A percentile compares a stretch with the other conserved stretches of the same genome.
phyloP scores from a whole-genome alignment of 2,888 invertebrate genomes.

The Apodemia duryi region DNA sequence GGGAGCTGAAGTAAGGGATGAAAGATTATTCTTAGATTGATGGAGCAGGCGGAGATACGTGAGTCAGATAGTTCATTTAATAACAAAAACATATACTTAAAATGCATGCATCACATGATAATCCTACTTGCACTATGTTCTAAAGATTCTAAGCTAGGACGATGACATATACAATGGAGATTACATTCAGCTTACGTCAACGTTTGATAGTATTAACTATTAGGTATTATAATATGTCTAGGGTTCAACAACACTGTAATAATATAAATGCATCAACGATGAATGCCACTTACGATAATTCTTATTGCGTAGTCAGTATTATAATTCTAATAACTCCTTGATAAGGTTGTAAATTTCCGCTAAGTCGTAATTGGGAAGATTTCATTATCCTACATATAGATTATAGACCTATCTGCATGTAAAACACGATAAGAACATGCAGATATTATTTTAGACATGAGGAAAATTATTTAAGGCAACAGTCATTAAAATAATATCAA shows the following conservation, averaged over 20 bases:
- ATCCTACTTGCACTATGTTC: background rate
- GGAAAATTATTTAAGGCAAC: background rate
- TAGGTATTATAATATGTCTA: constrained; percentile 36
- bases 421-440: background rate
- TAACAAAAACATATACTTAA: no score
- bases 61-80: no score
- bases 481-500: no score
- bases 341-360: constrained; percentile 6
- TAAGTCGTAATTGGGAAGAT: background rate
- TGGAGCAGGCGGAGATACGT: no score
- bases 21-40: no score
- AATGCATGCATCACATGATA: background rate
- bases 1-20: no score
- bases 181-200: constrained; percentile 17
- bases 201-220: constrained; percentile 14
- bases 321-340: background rate
- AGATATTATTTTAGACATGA: background rate
- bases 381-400: constrained; percentile 6
- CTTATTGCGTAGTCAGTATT: constrained; percentile 8
- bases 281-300: constrained; percentile 20
- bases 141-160: background rate
- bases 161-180: constrained; percentile 6
- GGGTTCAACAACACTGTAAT: constrained; percentile 43
- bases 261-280: constrained; percentile 18
- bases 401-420: constrained; percentile 3